Conservation (phyloP, 2,888 invertebrate species). For the Andrena bucephala region DNA sequence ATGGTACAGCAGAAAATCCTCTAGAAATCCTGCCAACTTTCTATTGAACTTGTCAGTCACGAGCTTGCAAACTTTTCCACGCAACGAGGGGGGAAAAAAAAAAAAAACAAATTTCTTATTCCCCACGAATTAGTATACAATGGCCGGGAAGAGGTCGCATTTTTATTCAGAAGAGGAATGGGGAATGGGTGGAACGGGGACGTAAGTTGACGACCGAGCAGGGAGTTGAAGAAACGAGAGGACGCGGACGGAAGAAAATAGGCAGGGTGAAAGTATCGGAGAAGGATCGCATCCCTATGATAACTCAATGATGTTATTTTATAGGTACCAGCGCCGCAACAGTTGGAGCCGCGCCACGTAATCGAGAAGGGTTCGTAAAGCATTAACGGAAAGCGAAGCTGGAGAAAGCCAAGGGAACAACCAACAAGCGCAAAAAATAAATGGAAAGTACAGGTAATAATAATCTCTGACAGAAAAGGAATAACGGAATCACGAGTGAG, state of each 20-base stretch:
- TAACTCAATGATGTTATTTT: slow-evolving; percentile 68
- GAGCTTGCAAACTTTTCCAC: slow-evolving; percentile 20
- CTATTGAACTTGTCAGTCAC: slow-evolving; percentile 2
- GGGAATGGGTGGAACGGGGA: slow-evolving; percentile 59
- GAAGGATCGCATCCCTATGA: slow-evolving; percentile 54
- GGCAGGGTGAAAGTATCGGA: slow-evolving; percentile 54
- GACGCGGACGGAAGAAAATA: slow-evolving; percentile 21
- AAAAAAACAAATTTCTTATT: slow-evolving; percentile 42
- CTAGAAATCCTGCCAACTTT: slow-evolving; percentile 15
- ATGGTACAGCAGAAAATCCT: slow-evolving; percentile 20
- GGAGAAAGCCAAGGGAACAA: background rate
- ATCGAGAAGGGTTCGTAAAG: background rate
- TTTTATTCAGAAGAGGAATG: slow-evolving; percentile 41
- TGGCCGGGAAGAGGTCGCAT: slow-evolving; percentile 32
- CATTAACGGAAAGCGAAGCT: background rate
- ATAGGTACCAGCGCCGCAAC: slow-evolving; percentile 29
- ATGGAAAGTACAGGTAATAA: slow-evolving; percentile 20
- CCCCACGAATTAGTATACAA: slow-evolving; percentile 50
- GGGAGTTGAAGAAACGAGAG: slow-evolving; percentile 17
- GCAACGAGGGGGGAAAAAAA: background rate
- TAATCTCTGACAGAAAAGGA: slow-evolving; percentile 20
- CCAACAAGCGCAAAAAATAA: slow-evolving; percentile 3
- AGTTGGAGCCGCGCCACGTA: slow-evolving; percentile 20
- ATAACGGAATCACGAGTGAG: slow-evolving; percentile 11
- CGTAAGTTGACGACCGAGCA: slow-evolving; percentile 42